Evolutionary conservation across 2,888 invertebrate species (phyloP), one percentile per base, ranked within the genome.

Genomic region (Alviniconcha strummeri): DNA sequence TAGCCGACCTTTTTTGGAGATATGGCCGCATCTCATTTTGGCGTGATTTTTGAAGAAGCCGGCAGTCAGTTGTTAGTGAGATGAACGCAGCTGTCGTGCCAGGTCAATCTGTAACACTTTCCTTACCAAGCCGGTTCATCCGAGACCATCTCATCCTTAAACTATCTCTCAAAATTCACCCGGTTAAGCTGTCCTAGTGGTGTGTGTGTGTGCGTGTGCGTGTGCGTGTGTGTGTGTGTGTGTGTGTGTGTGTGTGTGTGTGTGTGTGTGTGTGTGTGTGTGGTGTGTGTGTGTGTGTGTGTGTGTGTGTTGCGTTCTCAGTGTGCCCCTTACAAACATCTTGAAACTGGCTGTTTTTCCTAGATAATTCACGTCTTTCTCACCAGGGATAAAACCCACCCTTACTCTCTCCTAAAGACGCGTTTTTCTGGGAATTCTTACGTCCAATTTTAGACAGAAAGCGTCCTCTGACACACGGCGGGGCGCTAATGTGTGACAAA

Each of bases 171-270:
- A 36, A 36, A 36, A 36, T 36, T 36, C 36, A 36, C 36, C 36
- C 36, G 36, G 0, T 36, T 36, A 36, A 36, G 36, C 36, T 36
- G 36, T 36, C 36, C 36, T 36, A 36, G 69, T 11, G n/a, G 64
- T 64, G 11, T 64, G 15, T 64, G 11, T 64, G 11, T 64, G 11
- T 64, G 64, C 3, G 69, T 17, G 17, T 17, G 69, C 3, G 17
- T 69, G 69, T 17, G 69, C 7, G 69, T 69, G 69, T 69, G 69
- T 69, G 69, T 69, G 69, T 69, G 69, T 69, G 69, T 69, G 69
- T 69, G 69, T 69, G 69, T 69, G 69, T 69, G 69, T 69, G 69
- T 69, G 69, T 69, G 69, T 69, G 69, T 17, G 69, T 69, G 69
- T 17, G 69, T 69, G 69, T 17, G 69, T 69, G 69, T 17, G 69